These are phyloP conservation scores for Lepidochitona cinerea DNA, from an alignment of 2,888 invertebrate genomes.

Conservation along the genomic window DNA sequence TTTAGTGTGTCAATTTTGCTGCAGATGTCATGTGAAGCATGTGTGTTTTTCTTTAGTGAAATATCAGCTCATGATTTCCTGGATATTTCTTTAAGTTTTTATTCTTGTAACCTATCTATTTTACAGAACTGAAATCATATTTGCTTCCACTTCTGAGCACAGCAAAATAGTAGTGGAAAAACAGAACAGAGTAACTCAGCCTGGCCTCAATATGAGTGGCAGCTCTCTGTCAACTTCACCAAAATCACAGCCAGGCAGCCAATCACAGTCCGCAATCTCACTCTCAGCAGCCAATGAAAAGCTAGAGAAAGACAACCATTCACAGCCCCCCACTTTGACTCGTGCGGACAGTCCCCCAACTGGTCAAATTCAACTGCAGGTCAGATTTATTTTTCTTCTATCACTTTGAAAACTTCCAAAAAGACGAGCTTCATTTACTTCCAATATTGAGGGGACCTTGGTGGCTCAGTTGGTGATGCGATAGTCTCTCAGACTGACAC, in stretches of 20 bases:
- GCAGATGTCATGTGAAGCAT: too few relatives aligned
- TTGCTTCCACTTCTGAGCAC: slow-evolving; percentile 84
- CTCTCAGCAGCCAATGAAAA: neutral
- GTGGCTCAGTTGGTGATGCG: too few relatives aligned
- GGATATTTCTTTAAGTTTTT: too few relatives aligned
- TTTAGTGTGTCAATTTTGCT: too few relatives aligned
- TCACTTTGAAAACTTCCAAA: too few relatives aligned
- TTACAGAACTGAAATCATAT: too few relatives aligned
- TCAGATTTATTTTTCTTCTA: neutral
- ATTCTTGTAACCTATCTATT: too few relatives aligned
- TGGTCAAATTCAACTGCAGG: neutral
- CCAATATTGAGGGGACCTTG: too few relatives aligned
- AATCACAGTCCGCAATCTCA: neutral
- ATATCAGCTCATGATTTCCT: too few relatives aligned
- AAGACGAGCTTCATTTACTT: too few relatives aligned
- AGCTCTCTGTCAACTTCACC: slow-evolving; percentile 36
- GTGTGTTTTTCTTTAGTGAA: too few relatives aligned
- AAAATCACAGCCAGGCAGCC: slow-evolving; percentile 23
- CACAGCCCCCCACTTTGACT: neutral
- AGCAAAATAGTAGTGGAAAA: slow-evolving; percentile 87
- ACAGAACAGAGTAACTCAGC: slow-evolving; percentile 72
- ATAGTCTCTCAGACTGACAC: too few relatives aligned
- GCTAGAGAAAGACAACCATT: neutral
- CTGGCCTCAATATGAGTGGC: slow-evolving; percentile 25
- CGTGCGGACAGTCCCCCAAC: neutral